Conservation (phyloP, 2,797 vertebrate genomes). For the Myotis pilosus region DNA sequence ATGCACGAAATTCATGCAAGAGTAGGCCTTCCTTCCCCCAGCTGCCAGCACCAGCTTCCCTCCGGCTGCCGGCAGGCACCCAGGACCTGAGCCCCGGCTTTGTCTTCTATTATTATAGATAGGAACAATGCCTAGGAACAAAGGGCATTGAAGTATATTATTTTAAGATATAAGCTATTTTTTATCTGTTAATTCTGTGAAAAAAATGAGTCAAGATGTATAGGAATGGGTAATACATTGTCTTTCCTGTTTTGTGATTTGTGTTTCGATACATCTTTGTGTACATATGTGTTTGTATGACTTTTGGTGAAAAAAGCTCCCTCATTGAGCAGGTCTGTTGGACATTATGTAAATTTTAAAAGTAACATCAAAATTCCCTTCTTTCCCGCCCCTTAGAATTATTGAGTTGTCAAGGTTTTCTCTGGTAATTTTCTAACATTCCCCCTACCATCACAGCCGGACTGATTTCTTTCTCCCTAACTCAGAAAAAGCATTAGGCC, state of each 20-base stretch:
- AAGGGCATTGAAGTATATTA: neutral
- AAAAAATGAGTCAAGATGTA: neutral
- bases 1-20: too few species aligned
- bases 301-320: slow-evolving; percentile 37
- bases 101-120: too few species aligned
- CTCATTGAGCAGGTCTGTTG: neutral
- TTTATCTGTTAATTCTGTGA: neutral
- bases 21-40: too few species aligned
- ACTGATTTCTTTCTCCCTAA: slow-evolving; percentile 51
- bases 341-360: neutral
- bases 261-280: neutral
- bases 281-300: neutral
- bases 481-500: slow-evolving; percentile 63
- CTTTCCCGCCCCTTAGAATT: neutral
- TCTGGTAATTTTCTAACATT: slow-evolving; percentile 56
- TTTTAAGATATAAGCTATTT: neutral
- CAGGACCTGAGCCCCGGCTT: too few species aligned
- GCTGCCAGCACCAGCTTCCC: too few species aligned
- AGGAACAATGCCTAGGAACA: neutral
- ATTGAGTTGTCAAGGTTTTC: slow-evolving; percentile 25
- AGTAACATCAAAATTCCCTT: neutral
- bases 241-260: neutral
- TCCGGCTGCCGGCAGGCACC: too few species aligned
- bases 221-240: neutral
- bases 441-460: neutral